Evolutionary conservation across 2,888 invertebrate genomes (phyloP), one percentile per base, ranked within the genome.

Genomic region (Zootermopsis nevadensis): DNA sequence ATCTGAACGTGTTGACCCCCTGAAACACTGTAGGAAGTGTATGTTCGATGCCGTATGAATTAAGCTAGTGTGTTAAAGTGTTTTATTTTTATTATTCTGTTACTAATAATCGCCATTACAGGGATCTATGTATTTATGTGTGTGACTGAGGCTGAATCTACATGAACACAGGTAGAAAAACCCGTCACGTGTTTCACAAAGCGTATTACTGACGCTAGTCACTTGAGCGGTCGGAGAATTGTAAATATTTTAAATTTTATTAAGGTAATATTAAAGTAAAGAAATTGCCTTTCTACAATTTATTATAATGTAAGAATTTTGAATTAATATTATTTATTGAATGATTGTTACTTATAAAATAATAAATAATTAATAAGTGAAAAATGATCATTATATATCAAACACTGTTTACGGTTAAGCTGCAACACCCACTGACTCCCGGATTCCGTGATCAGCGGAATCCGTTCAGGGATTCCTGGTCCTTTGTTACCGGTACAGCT

Each of bases 201-300:
- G 85, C 85, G 85, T 85, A 85, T 85, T 85, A 85, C 80, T 85
- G 85, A 83, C 85, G 85, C 85, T 85, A 85, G 85, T 85, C 85
- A 84, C 81, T 69, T 27, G 66, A 79, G 66, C 38, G 79, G 33
- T 30, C 6, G 69, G 38, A 69, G 81, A 48, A n/a, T n/a, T 69
- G 48, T 69, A 80, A 33, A 80, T 67, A 42, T 15, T 42, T 66
- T 69, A 55, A 35, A 31, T 55, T 27, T n/a, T 30, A 22, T 42
- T 80, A 33, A 48, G 7, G 22, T 81, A 80, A 55, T 22, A 53
- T 66, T 66, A n/a, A 42, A 42, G 24, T 67, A 35, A 42, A 55
- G 24, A 79, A n/a, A 55, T 35, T 30, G 53, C 30, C 35, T 42
- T 42, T 35, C 15, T 38, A 42, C 3, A 81, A n/a, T 12, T 80